Evolutionary conservation across 1,140 invertebrate species (phyloP).

Genomic region (Helicoverpa armigera): DNA sequence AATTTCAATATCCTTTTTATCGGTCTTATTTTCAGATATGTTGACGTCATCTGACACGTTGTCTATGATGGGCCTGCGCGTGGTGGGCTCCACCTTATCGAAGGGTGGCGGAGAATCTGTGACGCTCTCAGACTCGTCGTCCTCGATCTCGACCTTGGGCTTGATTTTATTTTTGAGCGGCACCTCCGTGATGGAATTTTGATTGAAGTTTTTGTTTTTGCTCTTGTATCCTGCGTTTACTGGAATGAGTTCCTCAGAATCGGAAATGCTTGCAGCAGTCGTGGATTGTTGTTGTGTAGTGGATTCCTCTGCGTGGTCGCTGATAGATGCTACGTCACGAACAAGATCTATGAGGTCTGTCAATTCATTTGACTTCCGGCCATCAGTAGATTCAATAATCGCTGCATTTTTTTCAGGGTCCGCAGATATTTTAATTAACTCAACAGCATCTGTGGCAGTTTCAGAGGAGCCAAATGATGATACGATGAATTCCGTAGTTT

Average conservation of each 20-base stretch:
- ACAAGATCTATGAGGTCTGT: slow-evolving; percentile 83
- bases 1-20: slow-evolving; percentile 80
- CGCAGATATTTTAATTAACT: slow-evolving; percentile 75
- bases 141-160: slow-evolving; percentile 77
- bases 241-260: slow-evolving; percentile 80
- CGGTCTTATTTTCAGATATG: slow-evolving; percentile 65
- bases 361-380: slow-evolving; percentile 75
- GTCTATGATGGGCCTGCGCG: slow-evolving; percentile 78
- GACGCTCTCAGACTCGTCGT: slow-evolving; percentile 75
- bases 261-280: slow-evolving; percentile 67
- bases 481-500: slow-evolving; percentile 78
- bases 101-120: slow-evolving; percentile 77
- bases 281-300: slow-evolving; percentile 51
- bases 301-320: slow-evolving; percentile 73
- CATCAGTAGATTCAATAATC: slow-evolving; percentile 65
- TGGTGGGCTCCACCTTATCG: slow-evolving; percentile 80
- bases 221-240: slow-evolving; percentile 81
- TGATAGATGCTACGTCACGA: slow-evolving; percentile 83
- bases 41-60: slow-evolving; percentile 70
- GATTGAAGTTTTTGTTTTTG: slow-evolving; percentile 79
- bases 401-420: slow-evolving; percentile 73
- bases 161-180: slow-evolving; percentile 74
- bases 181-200: slow-evolving; percentile 80
- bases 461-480: slow-evolving; percentile 74
- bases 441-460: slow-evolving; percentile 70